phyloP scores from a whole-genome alignment of 2,113 vertebrate genomes.

The Anarhynchus alexandrinus region DNA sequence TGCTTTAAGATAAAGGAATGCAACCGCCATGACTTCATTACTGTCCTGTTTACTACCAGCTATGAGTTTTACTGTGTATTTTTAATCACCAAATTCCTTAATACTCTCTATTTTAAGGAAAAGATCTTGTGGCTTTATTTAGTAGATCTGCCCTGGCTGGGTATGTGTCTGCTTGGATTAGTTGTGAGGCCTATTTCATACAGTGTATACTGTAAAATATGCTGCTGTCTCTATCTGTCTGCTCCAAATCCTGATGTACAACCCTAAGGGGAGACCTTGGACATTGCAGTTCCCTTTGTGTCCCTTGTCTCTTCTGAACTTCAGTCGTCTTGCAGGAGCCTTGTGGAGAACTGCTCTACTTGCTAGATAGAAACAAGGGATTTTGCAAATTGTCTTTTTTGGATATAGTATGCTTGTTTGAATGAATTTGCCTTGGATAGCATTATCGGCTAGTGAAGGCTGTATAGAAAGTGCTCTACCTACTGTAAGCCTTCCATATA shows the following conservation, averaged over 20 bases:
- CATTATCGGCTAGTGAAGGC: neutral
- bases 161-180: neutral
- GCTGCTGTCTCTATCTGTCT: neutral
- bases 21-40: neutral
- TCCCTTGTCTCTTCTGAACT: neutral
- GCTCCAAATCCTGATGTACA: neutral
- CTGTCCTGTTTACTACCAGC: neutral
- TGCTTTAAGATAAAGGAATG: constrained; percentile 4
- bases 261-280: neutral
- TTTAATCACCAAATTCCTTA: constrained; percentile 7
- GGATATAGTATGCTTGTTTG: neutral
- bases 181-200: neutral
- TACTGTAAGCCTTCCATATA: neutral
- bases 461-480: neutral
- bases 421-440: neutral
- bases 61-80: neutral
- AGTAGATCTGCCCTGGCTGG: neutral
- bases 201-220: neutral
- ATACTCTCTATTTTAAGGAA: neutral
- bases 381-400: neutral
- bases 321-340: neutral
- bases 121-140: constrained; percentile 3
- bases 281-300: neutral
- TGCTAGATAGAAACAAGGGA: neutral
- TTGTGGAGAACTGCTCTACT: neutral